These are phyloP conservation scores for Electrophaes corylata DNA, from an alignment of 2,888 invertebrate genomes.

Conservation along the genomic window DNA sequence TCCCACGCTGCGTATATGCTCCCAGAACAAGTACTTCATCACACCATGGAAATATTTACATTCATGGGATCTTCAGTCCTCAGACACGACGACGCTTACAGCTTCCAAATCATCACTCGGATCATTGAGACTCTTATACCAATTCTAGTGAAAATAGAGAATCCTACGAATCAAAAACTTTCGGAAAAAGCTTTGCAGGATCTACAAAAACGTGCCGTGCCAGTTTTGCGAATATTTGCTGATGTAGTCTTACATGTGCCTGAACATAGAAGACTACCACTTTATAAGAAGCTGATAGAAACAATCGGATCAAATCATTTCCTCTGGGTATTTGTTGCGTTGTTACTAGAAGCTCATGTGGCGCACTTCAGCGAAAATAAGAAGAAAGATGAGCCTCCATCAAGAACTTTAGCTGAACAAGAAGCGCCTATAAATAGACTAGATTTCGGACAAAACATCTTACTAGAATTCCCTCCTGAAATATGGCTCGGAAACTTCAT, in stretches of 20 bases:
- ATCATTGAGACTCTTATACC: slow-evolving; percentile 96
- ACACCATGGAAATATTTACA: slow-evolving; percentile 98
- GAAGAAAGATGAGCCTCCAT: slow-evolving; percentile 58
- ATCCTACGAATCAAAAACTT: slow-evolving; percentile 59
- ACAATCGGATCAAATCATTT: slow-evolving; percentile 87
- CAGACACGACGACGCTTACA: slow-evolving; percentile 97
- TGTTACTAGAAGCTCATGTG: slow-evolving; percentile 89
- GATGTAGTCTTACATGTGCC: slow-evolving; percentile 96
- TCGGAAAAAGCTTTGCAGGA: slow-evolving; percentile 66
- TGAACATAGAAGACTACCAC: slow-evolving; percentile 92
- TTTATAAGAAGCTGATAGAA: slow-evolving; percentile 91
- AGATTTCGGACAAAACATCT: slow-evolving; percentile 87
- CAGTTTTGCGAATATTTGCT: slow-evolving; percentile 94
- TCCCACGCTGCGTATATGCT: slow-evolving; percentile 90
- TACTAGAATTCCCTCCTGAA: slow-evolving; percentile 87
- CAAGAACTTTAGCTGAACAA: slow-evolving; percentile 65
- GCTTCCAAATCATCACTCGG: slow-evolving; percentile 95
- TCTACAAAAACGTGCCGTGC: slow-evolving; percentile 80
- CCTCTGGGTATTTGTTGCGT: slow-evolving; percentile 88
- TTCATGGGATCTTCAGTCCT: slow-evolving; percentile 98
- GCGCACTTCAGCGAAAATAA: slow-evolving; percentile 80
- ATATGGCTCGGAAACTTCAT: slow-evolving; percentile 86
- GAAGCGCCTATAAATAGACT: slow-evolving; percentile 83
- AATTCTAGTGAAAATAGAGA: slow-evolving; percentile 86
- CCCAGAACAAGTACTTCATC: slow-evolving; percentile 94